Conservation (phyloP, 2,113 vertebrate species). For the Chloroceryle aenea region DNA sequence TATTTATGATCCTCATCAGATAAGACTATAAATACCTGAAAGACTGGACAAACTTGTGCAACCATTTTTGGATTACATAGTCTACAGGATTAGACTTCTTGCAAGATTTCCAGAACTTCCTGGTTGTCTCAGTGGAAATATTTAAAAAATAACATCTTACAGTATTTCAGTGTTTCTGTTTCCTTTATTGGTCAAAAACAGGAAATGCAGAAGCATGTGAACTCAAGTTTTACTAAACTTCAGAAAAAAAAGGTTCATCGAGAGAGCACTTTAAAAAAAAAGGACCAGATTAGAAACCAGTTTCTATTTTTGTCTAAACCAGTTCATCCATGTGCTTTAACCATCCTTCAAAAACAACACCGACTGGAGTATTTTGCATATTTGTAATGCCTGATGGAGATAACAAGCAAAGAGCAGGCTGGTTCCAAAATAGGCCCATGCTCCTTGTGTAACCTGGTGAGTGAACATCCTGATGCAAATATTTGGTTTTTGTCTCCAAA, state of each 20-base stretch:
- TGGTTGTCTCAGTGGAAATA: conserved; percentile 69
- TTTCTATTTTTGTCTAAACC: conserved; percentile 40
- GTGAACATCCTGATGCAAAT: conserved; percentile 42
- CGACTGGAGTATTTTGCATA: background rate
- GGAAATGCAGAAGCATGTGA: conserved; percentile 76
- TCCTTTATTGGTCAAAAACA: conserved; percentile 73
- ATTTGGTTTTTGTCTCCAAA: conserved; percentile 43
- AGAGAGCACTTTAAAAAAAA: background rate
- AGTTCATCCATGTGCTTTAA: conserved; percentile 2
- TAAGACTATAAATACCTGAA: conserved; percentile 45
- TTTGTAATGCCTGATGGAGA: conserved; percentile 8
- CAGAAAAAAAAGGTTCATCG: conserved; percentile 21
- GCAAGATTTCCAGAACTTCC: conserved; percentile 72
- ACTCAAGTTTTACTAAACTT: conserved; percentile 32
- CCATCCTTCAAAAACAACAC: background rate
- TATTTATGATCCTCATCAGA: background rate
- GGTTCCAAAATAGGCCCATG: conserved; percentile 28
- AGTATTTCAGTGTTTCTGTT: conserved; percentile 71
- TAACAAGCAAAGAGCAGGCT: background rate
- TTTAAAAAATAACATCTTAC: conserved; percentile 72
- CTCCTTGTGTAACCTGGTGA: conserved; percentile 27
- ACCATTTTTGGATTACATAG: conserved; percentile 25
- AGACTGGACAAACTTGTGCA: conserved; percentile 6
- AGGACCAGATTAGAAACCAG: background rate
- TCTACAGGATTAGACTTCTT: conserved; percentile 51